These are phyloP conservation scores for Dicycla oo DNA, from an alignment of 2,888 invertebrate species.

Conservation along the genomic window DNA sequence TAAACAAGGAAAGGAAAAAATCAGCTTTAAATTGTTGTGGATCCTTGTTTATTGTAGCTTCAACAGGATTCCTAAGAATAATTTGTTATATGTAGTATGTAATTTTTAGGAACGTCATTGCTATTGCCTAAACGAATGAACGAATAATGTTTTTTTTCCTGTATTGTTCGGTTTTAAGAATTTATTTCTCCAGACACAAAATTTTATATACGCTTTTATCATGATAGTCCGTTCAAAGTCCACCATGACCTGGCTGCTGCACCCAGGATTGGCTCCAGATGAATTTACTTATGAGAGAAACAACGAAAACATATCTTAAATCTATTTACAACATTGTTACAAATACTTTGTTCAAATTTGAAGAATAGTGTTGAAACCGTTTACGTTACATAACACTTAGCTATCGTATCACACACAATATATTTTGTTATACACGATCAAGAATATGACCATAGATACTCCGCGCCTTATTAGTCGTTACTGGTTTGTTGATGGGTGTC, in stretches of 20 bases:
- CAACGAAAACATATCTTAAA: too few species aligned
- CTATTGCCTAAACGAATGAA: background rate
- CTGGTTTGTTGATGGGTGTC: constrained; percentile 33
- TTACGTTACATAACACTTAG: constrained; percentile 35
- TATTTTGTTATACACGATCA: constrained; percentile 42
- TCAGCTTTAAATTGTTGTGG: too few species aligned
- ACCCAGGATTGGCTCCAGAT: too few species aligned
- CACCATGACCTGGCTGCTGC: too few species aligned
- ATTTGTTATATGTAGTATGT: constrained; percentile 2
- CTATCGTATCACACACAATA: constrained; percentile 41
- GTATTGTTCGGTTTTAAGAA: too few species aligned
- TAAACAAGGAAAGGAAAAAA: too few species aligned
- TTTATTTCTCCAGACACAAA: too few species aligned
- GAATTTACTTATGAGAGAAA: too few species aligned
- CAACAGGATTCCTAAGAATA: constrained; percentile 26
- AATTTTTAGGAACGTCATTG: background rate
- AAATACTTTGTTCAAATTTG: background rate
- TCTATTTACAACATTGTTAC: too few species aligned
- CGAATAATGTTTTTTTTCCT: too few species aligned
- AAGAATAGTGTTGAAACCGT: background rate
- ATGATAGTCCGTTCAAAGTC: too few species aligned
- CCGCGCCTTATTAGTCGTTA: constrained; percentile 44
- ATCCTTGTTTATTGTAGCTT: constrained; percentile 24
- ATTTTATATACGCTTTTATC: too few species aligned
- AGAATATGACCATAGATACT: constrained; percentile 60